A percentile compares a stretch with the other conserved stretches of the same genome.
phyloP scores from a whole-genome alignment of 2,888 invertebrate genomes.

The Syritta pipiens region DNA sequence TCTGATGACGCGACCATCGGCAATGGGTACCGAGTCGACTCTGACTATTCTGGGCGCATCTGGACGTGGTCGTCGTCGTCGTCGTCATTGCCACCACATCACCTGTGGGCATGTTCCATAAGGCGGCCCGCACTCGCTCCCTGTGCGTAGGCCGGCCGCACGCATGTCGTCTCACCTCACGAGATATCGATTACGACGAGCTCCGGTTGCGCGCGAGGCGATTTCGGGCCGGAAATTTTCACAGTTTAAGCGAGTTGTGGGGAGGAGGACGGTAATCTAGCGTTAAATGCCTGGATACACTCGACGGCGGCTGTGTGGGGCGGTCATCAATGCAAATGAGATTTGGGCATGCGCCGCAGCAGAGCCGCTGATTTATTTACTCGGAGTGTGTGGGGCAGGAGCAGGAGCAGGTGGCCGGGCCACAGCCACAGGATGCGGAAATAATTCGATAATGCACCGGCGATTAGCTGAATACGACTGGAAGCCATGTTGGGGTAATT shows the following conservation, averaged over 20 bases:
- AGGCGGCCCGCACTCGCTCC: constrained; percentile 28
- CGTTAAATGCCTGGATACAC: constrained; percentile 64
- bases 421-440: constrained; percentile 58
- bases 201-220: constrained; percentile 30
- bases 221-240: constrained; percentile 61
- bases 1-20: not conserved
- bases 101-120: constrained; percentile 65
- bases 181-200: constrained; percentile 67
- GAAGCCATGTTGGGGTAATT: constrained; percentile 58
- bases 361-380: constrained; percentile 58
- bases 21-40: not conserved
- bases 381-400: constrained; percentile 45
- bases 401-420: constrained; percentile 36
- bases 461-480: constrained; percentile 52
- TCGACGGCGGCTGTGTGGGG: constrained; percentile 19
- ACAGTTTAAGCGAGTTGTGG: constrained; percentile 61
- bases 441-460: constrained; percentile 59
- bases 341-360: constrained; percentile 51
- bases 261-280: constrained; percentile 54
- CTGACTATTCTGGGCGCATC: constrained; percentile 29
- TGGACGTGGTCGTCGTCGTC: not conserved
- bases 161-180: constrained; percentile 48
- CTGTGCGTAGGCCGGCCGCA: constrained; percentile 50
- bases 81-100: constrained; percentile 46
- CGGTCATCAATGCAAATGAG: constrained; percentile 67